Evolutionary conservation across 2,888 invertebrate species (phyloP).

Genomic region (Drosophila borborema): DNA sequence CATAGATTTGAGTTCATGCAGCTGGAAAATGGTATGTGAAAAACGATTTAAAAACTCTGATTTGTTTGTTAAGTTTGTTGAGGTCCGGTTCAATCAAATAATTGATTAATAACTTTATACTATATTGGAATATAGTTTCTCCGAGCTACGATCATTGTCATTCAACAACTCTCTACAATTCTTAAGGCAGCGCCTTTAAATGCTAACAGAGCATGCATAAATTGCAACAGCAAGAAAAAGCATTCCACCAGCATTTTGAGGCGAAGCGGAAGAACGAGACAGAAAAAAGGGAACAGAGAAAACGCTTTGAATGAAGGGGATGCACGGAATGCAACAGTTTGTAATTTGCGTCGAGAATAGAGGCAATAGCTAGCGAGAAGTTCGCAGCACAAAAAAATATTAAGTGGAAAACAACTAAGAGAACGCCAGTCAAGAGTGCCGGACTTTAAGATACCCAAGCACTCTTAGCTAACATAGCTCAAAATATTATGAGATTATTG

Average conservation of each 20-base stretch:
- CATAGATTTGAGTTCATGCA: background rate
- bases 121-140: background rate
- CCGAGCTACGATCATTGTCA: background rate
- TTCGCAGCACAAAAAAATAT: constrained; percentile 24
- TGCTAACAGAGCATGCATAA: constrained; percentile 19
- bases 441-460: background rate
- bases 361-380: constrained; percentile 19
- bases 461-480: background rate
- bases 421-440: background rate
- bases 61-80: background rate
- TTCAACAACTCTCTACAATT: background rate
- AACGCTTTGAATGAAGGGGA: constrained; percentile 1
- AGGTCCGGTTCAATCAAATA: background rate
- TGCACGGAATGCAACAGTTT: constrained; percentile 50
- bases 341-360: constrained; percentile 46
- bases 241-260: background rate
- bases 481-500: background rate
- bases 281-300: background rate
- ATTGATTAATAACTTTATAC: background rate
- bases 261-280: too few relatives aligned
- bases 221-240: constrained; percentile 13
- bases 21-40: background rate
- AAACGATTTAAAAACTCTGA: background rate
- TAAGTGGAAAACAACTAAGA: constrained; percentile 31
- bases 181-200: background rate